Evolutionary conservation across 2,797 vertebrate species (phyloP), one percentile per base, ranked within the genome.

Genomic region (Tinamus major): DNA sequence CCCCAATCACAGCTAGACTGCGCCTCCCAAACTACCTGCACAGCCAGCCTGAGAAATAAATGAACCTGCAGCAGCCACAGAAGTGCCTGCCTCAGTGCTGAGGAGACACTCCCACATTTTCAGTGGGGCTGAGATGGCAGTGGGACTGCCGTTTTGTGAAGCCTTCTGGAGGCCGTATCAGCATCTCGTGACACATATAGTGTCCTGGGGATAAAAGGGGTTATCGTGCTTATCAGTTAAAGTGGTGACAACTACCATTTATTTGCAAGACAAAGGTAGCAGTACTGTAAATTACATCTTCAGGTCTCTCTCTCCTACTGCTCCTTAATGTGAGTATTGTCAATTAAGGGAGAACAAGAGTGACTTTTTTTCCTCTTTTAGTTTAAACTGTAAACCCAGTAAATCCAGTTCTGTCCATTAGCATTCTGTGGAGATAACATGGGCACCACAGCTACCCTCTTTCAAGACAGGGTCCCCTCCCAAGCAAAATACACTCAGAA

Each of bases 401-500:
- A 48, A 48, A 48, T 7, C 61, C 85, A 3, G 55, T 58, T 35
- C 6, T 29, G 4, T 10, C 37, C 5, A 1, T 39, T 39, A 67
- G 31, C 12, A 4, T 31, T 51, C 44, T 53, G n/a, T 29, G 0
- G 2, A 67, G 21, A 3, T 1, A 86, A 62, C 2, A 1, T 0
- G 24, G n/a, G 51, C 49, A 85, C 31, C n/a, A 89, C 5, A 74
- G 8, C 44, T 59, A 71, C 18, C 26, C 19, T 33, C 13, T 71
- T 31, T 6, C 62, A 87, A 89, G 51, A 41, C 23, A 77, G 0
- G 3, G 14, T 13, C 5, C 26, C 20, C 10, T 68, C 61, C 24
- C 64, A 35, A 31, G 29, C 20, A 71, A 85, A 85, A 91, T 9
- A 19, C 12, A 41, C 72, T 78, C 72, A 78, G 51, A 89, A 76